Conservation (phyloP, 2,888 invertebrate genomes). For the Ennomos erosarius region DNA sequence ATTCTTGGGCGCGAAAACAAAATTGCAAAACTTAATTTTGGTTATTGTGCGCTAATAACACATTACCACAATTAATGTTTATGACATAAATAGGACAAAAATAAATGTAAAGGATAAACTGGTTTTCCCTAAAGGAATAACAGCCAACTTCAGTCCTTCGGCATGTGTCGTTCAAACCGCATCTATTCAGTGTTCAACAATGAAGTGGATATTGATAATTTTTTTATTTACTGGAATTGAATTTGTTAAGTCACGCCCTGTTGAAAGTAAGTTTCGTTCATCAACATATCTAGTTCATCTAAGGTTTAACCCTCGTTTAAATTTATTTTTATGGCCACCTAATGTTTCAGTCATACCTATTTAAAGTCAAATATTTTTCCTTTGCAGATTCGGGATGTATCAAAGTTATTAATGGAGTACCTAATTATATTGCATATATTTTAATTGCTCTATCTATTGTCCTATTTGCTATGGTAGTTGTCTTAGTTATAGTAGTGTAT, state of each 20-base stretch:
- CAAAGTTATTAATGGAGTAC: too few species aligned
- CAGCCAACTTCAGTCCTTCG: constrained; percentile 7
- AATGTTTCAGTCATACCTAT: too few species aligned
- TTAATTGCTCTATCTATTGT: background rate
- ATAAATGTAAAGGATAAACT: constrained; percentile 8
- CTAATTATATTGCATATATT: background rate
- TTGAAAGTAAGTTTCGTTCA: too few species aligned
- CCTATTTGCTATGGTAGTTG: constrained; percentile 6
- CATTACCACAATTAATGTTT: background rate
- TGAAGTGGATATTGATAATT: constrained; percentile 1
- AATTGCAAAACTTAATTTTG: too few species aligned
- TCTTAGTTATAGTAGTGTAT: constrained; percentile 3
- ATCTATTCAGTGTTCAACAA: constrained; percentile 7
- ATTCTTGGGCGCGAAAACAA: too few species aligned
- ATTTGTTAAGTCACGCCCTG: background rate
- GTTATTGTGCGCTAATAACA: background rate
- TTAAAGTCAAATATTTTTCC: too few species aligned
- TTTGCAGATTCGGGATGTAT: too few species aligned
- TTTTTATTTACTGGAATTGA: background rate
- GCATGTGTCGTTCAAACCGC: constrained; percentile 4
- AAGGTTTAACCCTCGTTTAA: too few species aligned
- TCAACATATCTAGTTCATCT: too few species aligned
- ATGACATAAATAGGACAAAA: background rate
- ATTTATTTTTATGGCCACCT: too few species aligned
- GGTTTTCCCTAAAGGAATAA: constrained; percentile 16